Evolutionary conservation across 2,113 vertebrate genomes (phyloP).

Genomic region (Scomber scombrus): DNA sequence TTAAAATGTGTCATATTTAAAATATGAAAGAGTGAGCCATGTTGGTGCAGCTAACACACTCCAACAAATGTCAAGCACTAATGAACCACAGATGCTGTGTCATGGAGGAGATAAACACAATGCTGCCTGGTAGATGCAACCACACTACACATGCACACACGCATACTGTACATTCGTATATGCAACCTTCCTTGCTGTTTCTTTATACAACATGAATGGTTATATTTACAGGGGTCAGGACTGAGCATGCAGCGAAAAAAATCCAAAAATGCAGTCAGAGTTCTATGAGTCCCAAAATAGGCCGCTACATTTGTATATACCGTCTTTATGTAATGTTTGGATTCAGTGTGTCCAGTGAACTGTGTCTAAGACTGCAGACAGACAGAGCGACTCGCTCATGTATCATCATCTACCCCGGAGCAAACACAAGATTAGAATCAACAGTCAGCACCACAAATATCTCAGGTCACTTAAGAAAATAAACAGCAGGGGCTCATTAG

Average conservation of each 20-base stretch:
- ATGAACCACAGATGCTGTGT: constrained; percentile 17
- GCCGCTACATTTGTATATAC: constrained; percentile 11
- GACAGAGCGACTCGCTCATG: constrained; percentile 4
- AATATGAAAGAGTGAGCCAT: not conserved
- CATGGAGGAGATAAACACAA: not conserved
- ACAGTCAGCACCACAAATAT: constrained; percentile 25
- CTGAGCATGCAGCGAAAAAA: not conserved
- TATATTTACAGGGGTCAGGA: not conserved
- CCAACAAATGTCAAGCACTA: not conserved
- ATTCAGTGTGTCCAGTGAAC: constrained; percentile 19
- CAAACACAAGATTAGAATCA: constrained; percentile 48
- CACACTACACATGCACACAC: not conserved
- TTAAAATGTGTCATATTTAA: not conserved
- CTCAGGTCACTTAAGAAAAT: constrained; percentile 27
- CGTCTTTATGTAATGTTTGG: constrained; percentile 39
- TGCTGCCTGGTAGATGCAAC: not conserved
- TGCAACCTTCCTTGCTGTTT: not conserved
- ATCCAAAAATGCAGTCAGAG: not conserved
- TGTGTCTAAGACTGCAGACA: constrained; percentile 23
- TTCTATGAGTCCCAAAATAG: constrained; percentile 24
- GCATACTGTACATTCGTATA: not conserved
- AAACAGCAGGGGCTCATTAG: constrained; percentile 21
- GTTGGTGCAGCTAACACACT: not conserved
- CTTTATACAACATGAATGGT: not conserved
- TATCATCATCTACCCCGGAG: constrained; percentile 35